phyloP scores from a whole-genome alignment of 2,797 vertebrate genomes.

The Champsocephalus gunnari region DNA sequence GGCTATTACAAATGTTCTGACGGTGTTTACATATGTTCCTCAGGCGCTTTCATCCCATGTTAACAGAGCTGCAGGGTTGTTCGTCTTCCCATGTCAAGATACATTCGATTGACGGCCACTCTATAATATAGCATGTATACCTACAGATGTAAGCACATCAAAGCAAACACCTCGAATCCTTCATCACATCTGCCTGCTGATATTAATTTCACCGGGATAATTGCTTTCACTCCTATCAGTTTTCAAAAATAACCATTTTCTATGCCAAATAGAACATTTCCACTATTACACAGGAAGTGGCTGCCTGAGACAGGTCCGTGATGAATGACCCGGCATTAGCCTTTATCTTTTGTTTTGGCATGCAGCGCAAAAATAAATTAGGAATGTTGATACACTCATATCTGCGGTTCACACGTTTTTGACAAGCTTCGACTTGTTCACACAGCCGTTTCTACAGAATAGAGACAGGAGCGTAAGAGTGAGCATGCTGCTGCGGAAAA shows the following conservation, averaged over 20 bases:
- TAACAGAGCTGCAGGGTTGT: slow-evolving; percentile 53
- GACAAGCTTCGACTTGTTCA: slow-evolving; percentile 81
- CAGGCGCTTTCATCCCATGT: slow-evolving; percentile 52
- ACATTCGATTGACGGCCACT: slow-evolving; percentile 41
- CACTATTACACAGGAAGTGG: slow-evolving; percentile 69
- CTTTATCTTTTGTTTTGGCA: slow-evolving; percentile 85
- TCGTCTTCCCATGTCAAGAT: slow-evolving; percentile 44
- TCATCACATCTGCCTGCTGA: slow-evolving; percentile 62
- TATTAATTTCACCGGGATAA: slow-evolving; percentile 70
- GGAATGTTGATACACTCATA: slow-evolving; percentile 87
- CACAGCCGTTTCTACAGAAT: slow-evolving; percentile 67
- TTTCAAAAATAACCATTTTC: slow-evolving; percentile 70
- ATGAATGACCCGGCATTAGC: slow-evolving; percentile 79
- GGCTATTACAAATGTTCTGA: slow-evolving; percentile 64
- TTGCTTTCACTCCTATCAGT: slow-evolving; percentile 64
- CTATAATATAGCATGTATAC: slow-evolving; percentile 54
- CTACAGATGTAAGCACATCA: slow-evolving; percentile 72
- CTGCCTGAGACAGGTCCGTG: slow-evolving; percentile 69
- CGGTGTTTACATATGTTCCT: slow-evolving; percentile 62
- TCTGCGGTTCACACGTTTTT: slow-evolving; percentile 83
- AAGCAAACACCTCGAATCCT: slow-evolving; percentile 54
- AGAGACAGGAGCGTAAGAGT: slow-evolving; percentile 62
- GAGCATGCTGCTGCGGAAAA: slow-evolving; percentile 60
- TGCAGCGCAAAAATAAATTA: slow-evolving; percentile 82
- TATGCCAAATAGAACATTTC: slow-evolving; percentile 76